Evolutionary conservation across 2,888 invertebrate genomes (phyloP), one percentile per base, ranked within the genome.

Genomic region (Heteromurus nitidus): DNA sequence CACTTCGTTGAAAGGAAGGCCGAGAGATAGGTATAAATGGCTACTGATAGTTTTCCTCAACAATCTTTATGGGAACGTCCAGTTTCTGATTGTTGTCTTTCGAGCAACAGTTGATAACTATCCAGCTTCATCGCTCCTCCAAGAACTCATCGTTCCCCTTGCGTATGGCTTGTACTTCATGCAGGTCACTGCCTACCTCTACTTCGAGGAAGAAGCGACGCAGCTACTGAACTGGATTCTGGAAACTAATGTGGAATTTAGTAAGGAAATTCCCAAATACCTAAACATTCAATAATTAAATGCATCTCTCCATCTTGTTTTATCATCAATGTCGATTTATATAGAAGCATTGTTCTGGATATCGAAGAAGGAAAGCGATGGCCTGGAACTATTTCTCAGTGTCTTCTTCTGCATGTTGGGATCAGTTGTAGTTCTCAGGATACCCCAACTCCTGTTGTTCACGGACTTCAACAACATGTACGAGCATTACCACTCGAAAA

Each of bases 401-500:
- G n/a, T 20, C n/a, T 74, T 53, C 18, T 36, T 53, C 30, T 28
- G 67, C 20, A 55, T 31, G 9, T 11, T 16, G 1, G 24, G 13
- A 1, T 53, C 58, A 0, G 42, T 75, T 1, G 22, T 36, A n/a
- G 0, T 31, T 3, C 7, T 75, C 1, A 44, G 75, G 3, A 20
- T 65, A 9, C 26, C 44, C 1, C 11, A 13, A 9, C 20, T 62
- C 2, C 24, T 58, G 1, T 0, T 75, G 0, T 28, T 75, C 11
- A 44, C 55, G 3, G 30, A 44, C 0, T 75, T 75, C 20, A 75
- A 75, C 31, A 75, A 75, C 24, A 16, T 75, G 67, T 65, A 75
- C 50, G 36, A 22, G n/a, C n/a, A n/a, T 0, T 75, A 67, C 58
- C 24, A 11, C 30, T 5, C 47, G 18, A n/a, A 62, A 74, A 31